Conservation (phyloP, 2,797 vertebrate genomes). For the Loris lydekkerianus region DNA sequence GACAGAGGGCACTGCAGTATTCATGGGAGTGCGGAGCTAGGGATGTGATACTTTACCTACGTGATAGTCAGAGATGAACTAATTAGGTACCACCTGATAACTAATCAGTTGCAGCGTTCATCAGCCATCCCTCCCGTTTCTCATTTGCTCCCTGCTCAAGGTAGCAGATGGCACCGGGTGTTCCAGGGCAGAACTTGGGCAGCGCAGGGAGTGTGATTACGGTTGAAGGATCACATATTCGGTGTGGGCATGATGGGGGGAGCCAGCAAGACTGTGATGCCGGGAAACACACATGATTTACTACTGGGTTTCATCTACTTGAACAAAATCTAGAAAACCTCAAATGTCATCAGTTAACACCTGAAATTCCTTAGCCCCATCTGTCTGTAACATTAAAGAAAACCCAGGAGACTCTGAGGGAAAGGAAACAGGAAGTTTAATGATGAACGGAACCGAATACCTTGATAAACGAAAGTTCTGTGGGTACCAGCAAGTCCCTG, state of each 20-base stretch:
- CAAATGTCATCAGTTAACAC: constrained; percentile 82
- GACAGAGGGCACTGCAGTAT: not conserved
- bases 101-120: constrained; percentile 72
- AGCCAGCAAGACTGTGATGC: constrained; percentile 60
- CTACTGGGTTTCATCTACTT: constrained; percentile 82
- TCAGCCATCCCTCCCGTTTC: not conserved
- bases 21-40: not conserved
- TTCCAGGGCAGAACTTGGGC: constrained; percentile 58
- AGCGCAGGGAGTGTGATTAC: constrained; percentile 47
- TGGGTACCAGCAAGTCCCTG: constrained; percentile 46
- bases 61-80: constrained; percentile 69
- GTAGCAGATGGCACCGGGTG: constrained; percentile 81
- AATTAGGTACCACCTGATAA: constrained; percentile 73
- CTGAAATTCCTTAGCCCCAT: constrained; percentile 86
- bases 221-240: constrained; percentile 78
- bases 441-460: constrained; percentile 83
- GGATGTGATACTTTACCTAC: constrained; percentile 51
- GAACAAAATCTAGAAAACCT: constrained; percentile 80
- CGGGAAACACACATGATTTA: constrained; percentile 83
- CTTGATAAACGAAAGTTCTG: constrained; percentile 78
- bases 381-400: constrained; percentile 86
- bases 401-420: constrained; percentile 76
- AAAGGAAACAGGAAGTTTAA: constrained; percentile 82
- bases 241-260: constrained; percentile 29
- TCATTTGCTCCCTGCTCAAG: constrained; percentile 52